phyloP scores from a whole-genome alignment of 2,797 vertebrate genomes.

The Poeciliopsis presidionis region DNA sequence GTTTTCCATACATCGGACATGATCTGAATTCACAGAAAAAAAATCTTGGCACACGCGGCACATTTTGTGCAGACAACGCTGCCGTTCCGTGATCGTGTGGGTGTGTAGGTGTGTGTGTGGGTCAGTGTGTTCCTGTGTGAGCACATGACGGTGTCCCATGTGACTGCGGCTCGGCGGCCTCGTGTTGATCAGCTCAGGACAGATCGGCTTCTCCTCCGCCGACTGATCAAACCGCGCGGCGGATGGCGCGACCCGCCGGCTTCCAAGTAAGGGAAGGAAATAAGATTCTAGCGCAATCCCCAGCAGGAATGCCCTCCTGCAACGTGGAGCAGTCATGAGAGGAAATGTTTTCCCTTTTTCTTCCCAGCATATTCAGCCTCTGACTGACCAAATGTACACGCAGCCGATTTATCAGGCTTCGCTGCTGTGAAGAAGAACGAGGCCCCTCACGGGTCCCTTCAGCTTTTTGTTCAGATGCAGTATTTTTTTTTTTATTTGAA shows the following conservation, averaged over 20 bases:
- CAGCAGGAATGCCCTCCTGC: slow-evolving; percentile 1
- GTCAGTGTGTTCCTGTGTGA: slow-evolving; percentile 4
- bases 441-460: neutral
- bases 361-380: neutral
- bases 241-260: slow-evolving; percentile 33
- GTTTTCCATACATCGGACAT: slow-evolving; percentile 29
- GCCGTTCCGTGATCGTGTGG: slow-evolving; percentile 27
- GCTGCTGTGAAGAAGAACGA: neutral
- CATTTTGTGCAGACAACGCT: slow-evolving; percentile 28
- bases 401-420: slow-evolving; percentile 28
- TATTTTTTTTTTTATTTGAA: too few relatives aligned
- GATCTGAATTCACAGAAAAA: slow-evolving; percentile 41
- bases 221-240: slow-evolving; percentile 46
- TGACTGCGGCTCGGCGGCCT: slow-evolving; percentile 46
- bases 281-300: slow-evolving; percentile 19
- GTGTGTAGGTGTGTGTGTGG: slow-evolving; percentile 13
- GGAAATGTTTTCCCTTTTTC: slow-evolving; percentile 12
- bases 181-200: slow-evolving; percentile 53
- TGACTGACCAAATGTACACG: neutral
- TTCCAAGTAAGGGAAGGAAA: slow-evolving; percentile 26
- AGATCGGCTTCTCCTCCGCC: slow-evolving; percentile 12
- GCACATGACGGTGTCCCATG: slow-evolving; percentile 61
- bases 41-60: slow-evolving; percentile 27
- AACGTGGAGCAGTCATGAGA: neutral
- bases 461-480: neutral